Conservation (phyloP, 1,140 invertebrate genomes). For the Saxidomus purpurata region DNA sequence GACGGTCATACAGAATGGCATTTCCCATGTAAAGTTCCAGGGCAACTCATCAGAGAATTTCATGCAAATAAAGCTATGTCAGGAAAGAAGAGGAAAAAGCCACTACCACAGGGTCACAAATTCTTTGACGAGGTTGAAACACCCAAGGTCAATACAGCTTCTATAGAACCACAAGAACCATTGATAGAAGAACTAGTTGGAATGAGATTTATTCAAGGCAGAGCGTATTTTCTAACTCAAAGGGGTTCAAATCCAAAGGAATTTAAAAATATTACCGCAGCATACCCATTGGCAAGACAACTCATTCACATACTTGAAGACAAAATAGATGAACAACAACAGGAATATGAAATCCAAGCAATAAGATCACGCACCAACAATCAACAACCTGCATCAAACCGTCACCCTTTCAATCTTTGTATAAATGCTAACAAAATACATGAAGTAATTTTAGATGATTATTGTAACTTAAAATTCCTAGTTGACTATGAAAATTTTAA, state of each 20-base stretch:
- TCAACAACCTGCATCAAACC: neutral
- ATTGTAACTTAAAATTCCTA: neutral
- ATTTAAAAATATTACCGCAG: neutral
- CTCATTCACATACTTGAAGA: neutral
- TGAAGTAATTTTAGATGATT: neutral
- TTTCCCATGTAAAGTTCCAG: conserved; percentile 32
- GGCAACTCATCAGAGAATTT: neutral
- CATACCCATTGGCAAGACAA: neutral
- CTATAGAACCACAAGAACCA: too few relatives aligned
- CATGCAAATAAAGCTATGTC: conserved; percentile 32
- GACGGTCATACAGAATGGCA: conserved; percentile 27
- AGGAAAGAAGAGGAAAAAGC: conserved; percentile 44
- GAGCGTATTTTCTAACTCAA: neutral
- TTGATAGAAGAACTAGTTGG: too few relatives aligned
- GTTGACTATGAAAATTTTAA: neutral
- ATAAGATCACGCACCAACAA: neutral
- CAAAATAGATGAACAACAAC: neutral
- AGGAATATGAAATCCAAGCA: neutral
- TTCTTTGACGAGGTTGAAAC: conserved; percentile 2
- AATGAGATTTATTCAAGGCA: neutral
- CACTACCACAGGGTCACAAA: neutral
- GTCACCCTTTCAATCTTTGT: neutral
- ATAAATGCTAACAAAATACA: neutral
- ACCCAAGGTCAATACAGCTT: neutral
- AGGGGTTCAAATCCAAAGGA: neutral